Percentiles rank a stretch among this genome's conserved stretches.
Evolutionary conservation across 1,140 invertebrate genomes (phyloP).

Genomic region (Gryllus bimaculatus): DNA sequence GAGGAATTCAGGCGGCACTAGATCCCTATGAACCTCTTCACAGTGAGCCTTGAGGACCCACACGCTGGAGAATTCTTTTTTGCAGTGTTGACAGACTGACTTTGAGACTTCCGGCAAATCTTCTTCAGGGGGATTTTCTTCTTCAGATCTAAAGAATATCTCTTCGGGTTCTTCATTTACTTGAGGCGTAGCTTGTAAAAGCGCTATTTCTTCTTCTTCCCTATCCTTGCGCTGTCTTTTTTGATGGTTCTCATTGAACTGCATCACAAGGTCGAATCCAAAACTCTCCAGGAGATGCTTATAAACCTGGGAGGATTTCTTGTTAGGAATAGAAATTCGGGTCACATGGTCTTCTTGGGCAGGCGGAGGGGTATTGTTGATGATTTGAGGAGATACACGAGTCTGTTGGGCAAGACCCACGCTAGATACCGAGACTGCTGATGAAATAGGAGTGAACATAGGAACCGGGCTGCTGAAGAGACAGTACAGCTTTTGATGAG

Average conservation of each 20-base stretch:
- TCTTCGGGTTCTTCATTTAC: slow-evolving; percentile 9
- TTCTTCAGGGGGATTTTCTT: slow-evolving; percentile 15
- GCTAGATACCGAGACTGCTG: slow-evolving; percentile 21
- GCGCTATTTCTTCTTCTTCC: slow-evolving; percentile 22
- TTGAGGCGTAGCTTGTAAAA: background rate
- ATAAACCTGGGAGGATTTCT: slow-evolving; percentile 73
- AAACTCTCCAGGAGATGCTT: slow-evolving; percentile 85
- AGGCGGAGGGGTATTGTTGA: slow-evolving; percentile 29
- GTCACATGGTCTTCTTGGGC: slow-evolving; percentile 18
- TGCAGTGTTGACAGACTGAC: slow-evolving; percentile 76
- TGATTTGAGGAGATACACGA: slow-evolving; percentile 23
- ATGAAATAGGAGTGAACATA: slow-evolving; percentile 45
- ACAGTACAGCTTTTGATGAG: slow-evolving; percentile 74
- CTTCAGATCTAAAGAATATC: background rate
- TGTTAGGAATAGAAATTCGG: slow-evolving; percentile 38
- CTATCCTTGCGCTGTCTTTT: slow-evolving; percentile 39
- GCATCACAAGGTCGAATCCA: slow-evolving; percentile 92
- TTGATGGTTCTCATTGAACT: slow-evolving; percentile 88
- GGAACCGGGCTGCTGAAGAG: slow-evolving; percentile 58
- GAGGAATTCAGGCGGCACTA: slow-evolving; percentile 78
- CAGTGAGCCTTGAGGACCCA: slow-evolving; percentile 93
- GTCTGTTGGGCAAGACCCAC: slow-evolving; percentile 15
- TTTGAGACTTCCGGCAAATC: slow-evolving; percentile 51
- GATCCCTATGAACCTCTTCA: slow-evolving; percentile 87
- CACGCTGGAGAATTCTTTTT: slow-evolving; percentile 88